Conservation (phyloP, 1,140 invertebrate genomes). For the Battus philenor region DNA sequence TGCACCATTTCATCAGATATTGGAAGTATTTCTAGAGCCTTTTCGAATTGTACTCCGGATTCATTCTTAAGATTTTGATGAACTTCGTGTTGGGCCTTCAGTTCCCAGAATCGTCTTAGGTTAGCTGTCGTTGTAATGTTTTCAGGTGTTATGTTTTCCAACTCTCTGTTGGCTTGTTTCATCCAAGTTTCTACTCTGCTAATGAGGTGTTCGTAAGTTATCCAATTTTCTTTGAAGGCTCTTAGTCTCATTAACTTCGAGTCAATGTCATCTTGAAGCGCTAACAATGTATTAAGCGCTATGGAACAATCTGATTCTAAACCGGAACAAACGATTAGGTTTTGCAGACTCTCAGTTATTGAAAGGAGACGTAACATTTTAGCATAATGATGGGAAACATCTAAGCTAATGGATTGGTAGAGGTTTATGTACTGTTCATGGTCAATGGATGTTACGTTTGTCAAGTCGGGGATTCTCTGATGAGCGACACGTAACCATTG, state of each 20-base stretch:
- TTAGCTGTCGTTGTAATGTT: constrained; percentile 79
- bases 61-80: constrained; percentile 86
- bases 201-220: constrained; percentile 82
- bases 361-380: constrained; percentile 83
- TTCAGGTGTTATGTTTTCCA: constrained; percentile 73
- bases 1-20: constrained; percentile 88
- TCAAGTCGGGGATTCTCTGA: constrained; percentile 86
- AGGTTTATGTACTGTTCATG: constrained; percentile 90
- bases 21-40: constrained; percentile 84
- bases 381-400: constrained; percentile 86
- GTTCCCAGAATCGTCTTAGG: constrained; percentile 89
- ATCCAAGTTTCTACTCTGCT: constrained; percentile 86
- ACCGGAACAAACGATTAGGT: constrained; percentile 83
- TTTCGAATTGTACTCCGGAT: constrained; percentile 83
- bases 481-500: constrained; percentile 88
- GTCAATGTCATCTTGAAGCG: constrained; percentile 84
- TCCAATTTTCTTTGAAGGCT: constrained; percentile 86
- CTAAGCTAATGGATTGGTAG: constrained; percentile 86
- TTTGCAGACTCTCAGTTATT: constrained; percentile 84
- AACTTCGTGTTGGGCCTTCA: constrained; percentile 92
- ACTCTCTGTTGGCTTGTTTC: constrained; percentile 81
- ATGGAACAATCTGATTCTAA: constrained; percentile 83
- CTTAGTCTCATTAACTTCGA: constrained; percentile 81
- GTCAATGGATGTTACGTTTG: constrained; percentile 85
- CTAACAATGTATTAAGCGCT: constrained; percentile 81